Evolutionary conservation across 2,888 invertebrate genomes (phyloP), one percentile per base, ranked within the genome.

Genomic region (Ryuthela nishihirai): DNA sequence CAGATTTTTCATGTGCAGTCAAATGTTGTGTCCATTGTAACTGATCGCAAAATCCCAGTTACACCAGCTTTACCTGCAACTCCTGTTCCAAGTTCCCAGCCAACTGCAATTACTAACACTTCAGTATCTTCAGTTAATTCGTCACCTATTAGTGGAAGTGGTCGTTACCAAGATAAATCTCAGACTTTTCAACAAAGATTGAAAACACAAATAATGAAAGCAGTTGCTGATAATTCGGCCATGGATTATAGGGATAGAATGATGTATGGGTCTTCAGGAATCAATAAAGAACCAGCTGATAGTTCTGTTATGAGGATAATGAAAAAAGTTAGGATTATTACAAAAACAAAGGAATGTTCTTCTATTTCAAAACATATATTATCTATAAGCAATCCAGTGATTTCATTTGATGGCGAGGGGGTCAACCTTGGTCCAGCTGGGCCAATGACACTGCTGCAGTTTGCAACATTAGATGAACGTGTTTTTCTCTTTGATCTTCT

Each of bases 1-100:
- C 89, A 93, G 74, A 85, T 89, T 69, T 94, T 94, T 76, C 88
- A 90, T 73, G 90, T 95, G 62, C 92, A 94, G 73, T 83, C 90
- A 48, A 93, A 94, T 78, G 82, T 92, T 75, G 90, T 92, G 69
- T 88, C 88, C 54, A 76, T 91, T 66, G 81, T 89, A 69, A 50
- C 39, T 9, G 64, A 67, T 50, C 25, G 64, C 21, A 50, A 56
- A 43, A 20, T 38, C 10, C 38, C 44, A 32, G 24, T 24, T 35
- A 17, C 38, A 3, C 25, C 25, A 25, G 20, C 34, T 12, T 18
- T 25, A 1, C 35, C 50, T 15, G 36, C n/a, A 34, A n/a, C 24
- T 17, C 42, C 47, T 5, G 29, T 18, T 25, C 17, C 41, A n/a
- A 48, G 32, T 25, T 34, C 48, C 7, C 55, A 48, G 10, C 39